Evolutionary conservation across 2,888 invertebrate genomes (phyloP), one percentile per base, ranked within the genome.

Genomic region (Nomada ferruginata): DNA sequence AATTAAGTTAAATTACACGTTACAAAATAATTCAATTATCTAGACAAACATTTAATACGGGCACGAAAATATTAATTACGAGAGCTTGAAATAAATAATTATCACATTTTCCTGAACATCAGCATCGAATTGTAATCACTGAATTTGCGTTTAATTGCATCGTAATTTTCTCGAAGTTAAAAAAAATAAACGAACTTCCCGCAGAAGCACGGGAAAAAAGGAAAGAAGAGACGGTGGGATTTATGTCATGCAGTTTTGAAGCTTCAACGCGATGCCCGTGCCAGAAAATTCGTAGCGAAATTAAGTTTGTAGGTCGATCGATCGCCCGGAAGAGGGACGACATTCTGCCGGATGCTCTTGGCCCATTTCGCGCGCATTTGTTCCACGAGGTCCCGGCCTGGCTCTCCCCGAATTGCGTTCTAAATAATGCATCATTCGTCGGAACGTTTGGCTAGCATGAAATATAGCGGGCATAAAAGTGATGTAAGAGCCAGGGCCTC

Each of bases 401-500:
- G 69, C 71, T 83, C 75, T 82, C 61, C 68, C 70, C 64, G 82
- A 89, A 89, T 87, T 87, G 84, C 85, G 70, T 77, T 79, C 84
- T 87, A 88, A 88, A 88, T 88, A 87, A 88, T 88, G 88, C 83
- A 88, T 87, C 85, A 80, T 84, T 88, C 87, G 76, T 76, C 76
- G 83, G 87, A 71, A 76, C 83, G 77, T 83, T 87, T 81, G 88
- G 82, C 66, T 83, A 61, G 68, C 47, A 36, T 85, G 82, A 89
- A 89, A 89, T 85, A 89, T 85, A 76, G 79, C 36, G 75, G 63
- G 84, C 80, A 85, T 90, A 87, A 89, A 89, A 86, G 84, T 90
- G 88, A 89, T 85, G 82, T 87, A 89, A 85, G 80, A 68, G 79
- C 63, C 61, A 59, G 79, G 79, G 75, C 64, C 80, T 73, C 76